A percentile compares a stretch with the other conserved stretches of the same genome.
These are phyloP conservation scores for Cyprinella venusta DNA, from an alignment of 2,797 vertebrate species.

Conservation along the genomic window DNA sequence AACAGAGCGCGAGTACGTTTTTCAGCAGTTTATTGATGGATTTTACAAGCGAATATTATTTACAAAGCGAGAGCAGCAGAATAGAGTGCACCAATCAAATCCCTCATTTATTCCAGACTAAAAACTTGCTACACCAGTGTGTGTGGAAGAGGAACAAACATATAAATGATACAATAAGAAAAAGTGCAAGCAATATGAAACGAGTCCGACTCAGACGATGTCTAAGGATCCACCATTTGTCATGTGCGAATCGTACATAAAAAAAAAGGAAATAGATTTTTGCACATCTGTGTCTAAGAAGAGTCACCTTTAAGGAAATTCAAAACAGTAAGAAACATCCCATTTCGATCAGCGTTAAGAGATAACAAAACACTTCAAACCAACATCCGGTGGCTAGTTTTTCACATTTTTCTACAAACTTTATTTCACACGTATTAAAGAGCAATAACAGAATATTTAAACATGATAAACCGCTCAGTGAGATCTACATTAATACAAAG, in stretches of 20 bases:
- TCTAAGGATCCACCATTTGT: slow-evolving; percentile 1
- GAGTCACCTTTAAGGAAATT: neutral
- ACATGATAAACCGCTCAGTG: slow-evolving; percentile 6
- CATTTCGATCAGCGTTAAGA: neutral
- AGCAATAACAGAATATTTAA: slow-evolving; percentile 14
- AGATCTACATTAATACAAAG: slow-evolving; percentile 27
- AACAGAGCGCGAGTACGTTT: neutral
- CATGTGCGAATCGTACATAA: neutral
- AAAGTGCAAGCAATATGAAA: slow-evolving; percentile 32
- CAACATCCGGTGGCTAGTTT: slow-evolving; percentile 14
- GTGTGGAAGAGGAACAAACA: slow-evolving; percentile 26
- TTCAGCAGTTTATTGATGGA: slow-evolving; percentile 55
- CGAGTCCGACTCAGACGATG: neutral
- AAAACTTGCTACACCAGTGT: slow-evolving; percentile 45
- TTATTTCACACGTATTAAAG: slow-evolving; percentile 56
- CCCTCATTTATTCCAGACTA: slow-evolving; percentile 16
- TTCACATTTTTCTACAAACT: slow-evolving; percentile 56
- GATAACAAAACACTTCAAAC: slow-evolving; percentile 7
- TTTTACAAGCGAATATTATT: slow-evolving; percentile 40
- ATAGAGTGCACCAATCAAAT: slow-evolving; percentile 20
- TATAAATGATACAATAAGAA: slow-evolving; percentile 24
- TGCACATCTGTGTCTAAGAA: neutral
- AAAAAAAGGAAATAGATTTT: neutral
- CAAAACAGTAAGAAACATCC: neutral
- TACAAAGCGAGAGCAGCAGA: slow-evolving; percentile 48